Percentiles rank a stretch among this genome's conserved stretches.
Conservation (phyloP, 1,140 invertebrate species). For the Holotrichia oblita region DNA sequence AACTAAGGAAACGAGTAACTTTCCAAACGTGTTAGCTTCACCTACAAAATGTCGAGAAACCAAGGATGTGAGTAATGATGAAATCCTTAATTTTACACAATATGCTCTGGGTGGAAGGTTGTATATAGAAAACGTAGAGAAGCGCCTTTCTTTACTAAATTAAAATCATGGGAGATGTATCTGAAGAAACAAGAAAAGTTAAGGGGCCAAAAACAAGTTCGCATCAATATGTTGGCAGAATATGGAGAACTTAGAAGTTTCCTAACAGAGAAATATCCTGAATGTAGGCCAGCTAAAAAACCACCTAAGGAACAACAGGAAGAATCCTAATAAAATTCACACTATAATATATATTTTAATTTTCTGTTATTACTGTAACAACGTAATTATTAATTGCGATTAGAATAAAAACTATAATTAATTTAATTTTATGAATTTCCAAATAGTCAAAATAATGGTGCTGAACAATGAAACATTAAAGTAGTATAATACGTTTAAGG, state of each 20-base stretch:
- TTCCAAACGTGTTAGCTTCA: conserved; percentile 85
- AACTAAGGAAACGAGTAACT: conserved; percentile 75
- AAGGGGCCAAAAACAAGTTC: conserved; percentile 74
- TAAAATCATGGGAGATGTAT: conserved; percentile 71
- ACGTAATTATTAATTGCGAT: background rate
- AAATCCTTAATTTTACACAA: conserved; percentile 81
- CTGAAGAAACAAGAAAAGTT: conserved; percentile 73
- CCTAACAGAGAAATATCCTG: conserved; percentile 78
- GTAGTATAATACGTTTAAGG: too few species aligned
- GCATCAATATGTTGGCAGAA: conserved; percentile 71
- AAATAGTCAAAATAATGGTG: too few species aligned
- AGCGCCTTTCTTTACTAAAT: conserved; percentile 74
- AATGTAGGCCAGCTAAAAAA: conserved; percentile 61
- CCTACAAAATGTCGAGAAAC: conserved; percentile 71
- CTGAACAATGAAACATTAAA: too few species aligned
- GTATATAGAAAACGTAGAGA: conserved; percentile 72
- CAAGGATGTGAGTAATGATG: conserved; percentile 71
- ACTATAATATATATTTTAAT: background rate
- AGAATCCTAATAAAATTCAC: background rate
- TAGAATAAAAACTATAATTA: too few species aligned
- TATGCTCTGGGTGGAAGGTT: conserved; percentile 80
- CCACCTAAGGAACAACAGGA: conserved; percentile 51
- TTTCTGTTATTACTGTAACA: background rate
- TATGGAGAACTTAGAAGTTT: conserved; percentile 79
- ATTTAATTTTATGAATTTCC: too few species aligned